These are phyloP conservation scores for Anthrax anthrax DNA, from an alignment of 2,888 invertebrate genomes.

Conservation along the genomic window DNA sequence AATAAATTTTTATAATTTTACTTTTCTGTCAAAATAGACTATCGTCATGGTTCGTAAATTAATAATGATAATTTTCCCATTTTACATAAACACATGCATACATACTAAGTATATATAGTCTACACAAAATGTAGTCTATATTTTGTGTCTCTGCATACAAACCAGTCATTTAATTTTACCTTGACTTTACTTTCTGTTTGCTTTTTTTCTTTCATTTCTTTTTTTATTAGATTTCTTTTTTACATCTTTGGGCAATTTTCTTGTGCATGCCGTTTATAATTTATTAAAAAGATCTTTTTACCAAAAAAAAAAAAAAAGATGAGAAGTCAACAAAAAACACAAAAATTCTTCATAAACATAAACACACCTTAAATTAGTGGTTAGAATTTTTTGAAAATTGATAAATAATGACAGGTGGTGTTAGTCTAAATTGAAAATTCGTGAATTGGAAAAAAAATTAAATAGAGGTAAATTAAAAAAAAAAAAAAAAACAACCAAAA, in stretches of 20 bases:
- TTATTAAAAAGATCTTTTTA: not conserved
- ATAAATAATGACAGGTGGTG: conserved; percentile 8
- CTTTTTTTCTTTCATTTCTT: not conserved
- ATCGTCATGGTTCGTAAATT: not conserved
- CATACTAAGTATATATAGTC: too few relatives aligned
- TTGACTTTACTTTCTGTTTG: not conserved
- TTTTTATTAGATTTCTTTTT: too few relatives aligned
- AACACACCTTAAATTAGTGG: conserved; percentile 5
- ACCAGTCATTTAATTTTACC: not conserved
- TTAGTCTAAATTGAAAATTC: conserved; percentile 2
- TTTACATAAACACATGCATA: too few relatives aligned
- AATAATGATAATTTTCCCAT: not conserved
- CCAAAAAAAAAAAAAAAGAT: not conserved
- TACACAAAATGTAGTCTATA: too few relatives aligned
- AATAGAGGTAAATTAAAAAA: too few relatives aligned
- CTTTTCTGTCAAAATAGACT: not conserved
- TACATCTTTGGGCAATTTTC: not conserved
- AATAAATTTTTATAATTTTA: too few relatives aligned
- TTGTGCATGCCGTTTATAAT: not conserved
- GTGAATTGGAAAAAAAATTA: not conserved
- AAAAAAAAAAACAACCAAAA: not conserved
- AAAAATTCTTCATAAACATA: not conserved
- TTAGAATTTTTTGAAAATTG: conserved; percentile 7
- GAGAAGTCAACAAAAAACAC: too few relatives aligned
- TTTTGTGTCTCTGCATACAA: not conserved